These are phyloP conservation scores for Siniperca scherzeri DNA, from an alignment of 2,797 vertebrate genomes.

Conservation along the genomic window DNA sequence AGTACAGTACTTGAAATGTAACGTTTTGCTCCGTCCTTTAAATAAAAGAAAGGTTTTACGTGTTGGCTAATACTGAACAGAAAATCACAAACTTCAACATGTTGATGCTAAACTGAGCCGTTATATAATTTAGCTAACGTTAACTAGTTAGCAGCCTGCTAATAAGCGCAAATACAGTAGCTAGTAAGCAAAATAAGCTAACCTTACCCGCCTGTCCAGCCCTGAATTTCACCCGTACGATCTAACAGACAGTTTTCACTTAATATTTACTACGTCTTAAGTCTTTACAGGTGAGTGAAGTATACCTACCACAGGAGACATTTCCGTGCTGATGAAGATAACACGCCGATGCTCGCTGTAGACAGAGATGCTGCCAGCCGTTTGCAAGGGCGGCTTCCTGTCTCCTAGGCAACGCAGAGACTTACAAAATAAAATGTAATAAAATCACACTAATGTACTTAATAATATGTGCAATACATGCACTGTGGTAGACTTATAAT, in stretches of 20 bases:
- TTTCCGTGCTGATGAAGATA: neutral
- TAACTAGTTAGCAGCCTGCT: neutral
- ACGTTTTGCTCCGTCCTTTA: neutral
- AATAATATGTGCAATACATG: neutral
- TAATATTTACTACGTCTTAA: neutral
- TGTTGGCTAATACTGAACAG: neutral
- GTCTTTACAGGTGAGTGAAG: neutral
- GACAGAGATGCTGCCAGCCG: neutral
- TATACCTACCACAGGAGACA: neutral
- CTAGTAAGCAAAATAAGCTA: neutral
- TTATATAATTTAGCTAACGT: neutral
- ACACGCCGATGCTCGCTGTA: neutral
- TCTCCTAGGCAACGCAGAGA: constrained; percentile 53
- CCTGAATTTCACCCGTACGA: too few relatives aligned
- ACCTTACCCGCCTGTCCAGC: neutral
- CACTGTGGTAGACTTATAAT: neutral
- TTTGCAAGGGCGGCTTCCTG: constrained; percentile 20
- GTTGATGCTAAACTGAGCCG: neutral
- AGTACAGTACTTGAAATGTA: neutral
- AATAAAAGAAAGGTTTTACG: neutral
- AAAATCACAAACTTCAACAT: neutral
- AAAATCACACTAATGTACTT: neutral
- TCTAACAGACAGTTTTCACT: neutral
- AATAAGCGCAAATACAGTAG: neutral
- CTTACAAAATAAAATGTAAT: constrained; percentile 29